Evolutionary conservation across 2,888 invertebrate species (phyloP), one percentile per base, ranked within the genome.

Genomic region (Clanis bilineata): DNA sequence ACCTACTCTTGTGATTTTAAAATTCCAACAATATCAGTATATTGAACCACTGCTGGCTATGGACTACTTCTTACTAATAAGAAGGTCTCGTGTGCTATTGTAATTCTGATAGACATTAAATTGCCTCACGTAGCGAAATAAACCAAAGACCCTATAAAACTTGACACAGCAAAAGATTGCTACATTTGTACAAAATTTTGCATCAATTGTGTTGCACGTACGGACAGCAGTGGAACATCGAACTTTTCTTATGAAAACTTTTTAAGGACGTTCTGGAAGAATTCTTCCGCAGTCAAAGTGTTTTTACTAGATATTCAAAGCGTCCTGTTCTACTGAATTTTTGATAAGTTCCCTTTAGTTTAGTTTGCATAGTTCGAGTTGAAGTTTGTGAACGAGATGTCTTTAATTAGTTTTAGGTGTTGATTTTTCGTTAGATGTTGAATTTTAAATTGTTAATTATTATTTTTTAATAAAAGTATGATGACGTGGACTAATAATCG

Each of bases 201-300:
- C 51, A 51, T 3, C 51, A 51, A 51, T 51, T 28, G 51, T 28
- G 3, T 10, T 51, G 51, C 51, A 51, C 51, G 51, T 51, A 51
- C 51, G 51, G 51, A 10, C 10, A 51, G 18, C 10, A 51, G 51
- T 12, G 12, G 51, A 51, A 51, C 28, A 51, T 51, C 63, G 59
- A 85, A 89, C 79, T 88, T 82, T 77, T 65, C 70, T 76, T 79
- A 80, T 85, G 83, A 83, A 86, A 85, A 86, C 79, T 77, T 86
- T 82, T 78, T 76, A 73, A 80, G 78, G 80, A 73, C 77, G 76
- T 77, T 79, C 72, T 71, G 68, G 65, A 79, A 81, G 79, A 80
- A 65, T 64, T 66, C 56, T 59, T 44, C 55, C 62, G 57, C 41
- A 64, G 64, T 68, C 68, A 65, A 68, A 72, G 70, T 73, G 73